Base-by-base conservation (phyloP, 2,888 invertebrate species). In the Diaperis boleti region DNA sequence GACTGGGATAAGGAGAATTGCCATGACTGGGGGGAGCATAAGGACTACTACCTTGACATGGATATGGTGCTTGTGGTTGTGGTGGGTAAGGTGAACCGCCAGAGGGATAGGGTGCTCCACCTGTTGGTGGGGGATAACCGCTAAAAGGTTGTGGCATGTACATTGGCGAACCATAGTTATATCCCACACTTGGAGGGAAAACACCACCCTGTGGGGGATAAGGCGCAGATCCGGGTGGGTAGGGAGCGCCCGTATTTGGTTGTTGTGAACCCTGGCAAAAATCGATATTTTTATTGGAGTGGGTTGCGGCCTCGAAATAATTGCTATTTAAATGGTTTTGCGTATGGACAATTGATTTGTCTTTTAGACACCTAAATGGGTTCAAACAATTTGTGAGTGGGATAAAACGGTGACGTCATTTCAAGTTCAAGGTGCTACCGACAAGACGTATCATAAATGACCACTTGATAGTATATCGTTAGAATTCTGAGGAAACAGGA, bases 171-270 rank as follows among this genome's bases (percentile, higher is more conserved):
- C 76, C 75, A 50, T 78, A 65, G 49, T 74, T 80, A 80, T 84
- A 78, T 80, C 87, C 87, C 82, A 86, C 74, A 80, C 85, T 75
- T 31, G 79, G 78, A 18, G 80, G 77, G 65, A 77, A 78, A 10
- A 78, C 74, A 22, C 74, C 74, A 6, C 71, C 72, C 47, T 72
- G 72, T 14, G 69, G 26, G 14, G 75, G 74, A 54, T 74, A 73
- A 14, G 72, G 66, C 59, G 76, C 69, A 7, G 60, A 35, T 59
- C 74, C 76, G 61, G 81, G 78, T 15, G 83, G 82, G 72, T 83
- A 83, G 52, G 77, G 72, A 64, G 76, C 73, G 67, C 75, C 76
- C 59, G 70, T 69, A 22, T 39, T 72, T 66, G 71, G 69, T 68
- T 73, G 75, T 64, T 71, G 74, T 10, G 72, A 69, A 59, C 72